Percentiles rank a stretch among this genome's conserved stretches.
Conservation (phyloP, 1,140 invertebrate genomes). For the Psix sp. region DNA sequence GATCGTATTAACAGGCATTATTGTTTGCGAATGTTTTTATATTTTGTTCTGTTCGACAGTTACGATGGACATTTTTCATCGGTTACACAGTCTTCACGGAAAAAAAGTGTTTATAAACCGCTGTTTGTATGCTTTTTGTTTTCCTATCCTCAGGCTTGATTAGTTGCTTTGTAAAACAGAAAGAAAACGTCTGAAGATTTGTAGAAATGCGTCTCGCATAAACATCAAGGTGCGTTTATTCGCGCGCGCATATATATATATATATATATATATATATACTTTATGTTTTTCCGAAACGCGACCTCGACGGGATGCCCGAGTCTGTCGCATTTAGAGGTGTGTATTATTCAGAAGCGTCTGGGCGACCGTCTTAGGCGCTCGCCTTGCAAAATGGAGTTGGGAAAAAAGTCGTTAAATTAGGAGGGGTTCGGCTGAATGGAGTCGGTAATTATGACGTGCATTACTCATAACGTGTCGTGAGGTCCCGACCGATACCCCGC, state of each 20-base stretch:
- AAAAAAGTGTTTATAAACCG: no score
- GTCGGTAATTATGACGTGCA: slow-evolving; percentile 69
- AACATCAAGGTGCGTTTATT: slow-evolving; percentile 6
- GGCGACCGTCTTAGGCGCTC: slow-evolving; percentile 60
- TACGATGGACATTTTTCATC: no score
- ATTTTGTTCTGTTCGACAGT: no score
- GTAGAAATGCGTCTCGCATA: no score
- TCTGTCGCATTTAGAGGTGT: slow-evolving; percentile 60
- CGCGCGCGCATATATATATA: slow-evolving; percentile 12
- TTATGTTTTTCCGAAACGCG: slow-evolving; percentile 25
- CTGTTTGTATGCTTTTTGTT: no score
- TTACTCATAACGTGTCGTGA: slow-evolving; percentile 68
- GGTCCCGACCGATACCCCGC: slow-evolving; percentile 46
- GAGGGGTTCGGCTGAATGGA: slow-evolving; percentile 64
- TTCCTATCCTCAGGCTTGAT: no score
- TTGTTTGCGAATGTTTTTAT: no score
- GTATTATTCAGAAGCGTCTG: slow-evolving; percentile 69
- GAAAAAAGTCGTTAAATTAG: slow-evolving; percentile 70
- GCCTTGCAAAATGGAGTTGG: slow-evolving; percentile 51
- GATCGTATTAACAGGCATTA: no score
- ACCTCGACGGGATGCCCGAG: slow-evolving; percentile 19
- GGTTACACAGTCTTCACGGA: no score
- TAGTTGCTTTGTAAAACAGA: no score
- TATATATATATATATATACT: slow-evolving; percentile 16
- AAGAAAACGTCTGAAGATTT: no score